Evolutionary conservation across 35 echinoderm and acorn worm species (phyloP).

Genomic region (Apostichopus parvimensis): DNA sequence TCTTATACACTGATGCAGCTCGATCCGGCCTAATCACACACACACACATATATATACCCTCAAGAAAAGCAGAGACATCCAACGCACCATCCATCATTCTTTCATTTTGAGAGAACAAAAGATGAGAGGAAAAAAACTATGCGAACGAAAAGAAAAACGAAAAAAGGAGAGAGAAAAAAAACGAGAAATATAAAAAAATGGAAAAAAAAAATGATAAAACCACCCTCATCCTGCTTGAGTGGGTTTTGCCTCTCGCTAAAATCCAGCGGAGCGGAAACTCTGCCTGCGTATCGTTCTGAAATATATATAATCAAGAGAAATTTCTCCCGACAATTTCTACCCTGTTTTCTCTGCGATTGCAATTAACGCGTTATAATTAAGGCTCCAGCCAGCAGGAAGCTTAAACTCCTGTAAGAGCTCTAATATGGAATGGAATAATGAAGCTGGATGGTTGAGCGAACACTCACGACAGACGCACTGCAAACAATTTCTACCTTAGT

Average conservation of each 20-base stretch:
- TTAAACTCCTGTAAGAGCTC: not conserved
- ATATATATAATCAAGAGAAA: slow-evolving; percentile 10
- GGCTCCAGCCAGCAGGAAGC: slow-evolving; percentile 35
- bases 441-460: slow-evolving; percentile 9
- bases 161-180: not conserved
- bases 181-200: not conserved
- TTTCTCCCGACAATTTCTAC: slow-evolving; percentile 18
- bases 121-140: not conserved
- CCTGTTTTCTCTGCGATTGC: slow-evolving; percentile 25
- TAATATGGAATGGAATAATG: not conserved
- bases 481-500: not conserved
- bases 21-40: not conserved
- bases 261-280: slow-evolving; percentile 23
- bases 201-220: slow-evolving; percentile 7
- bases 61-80: not conserved
- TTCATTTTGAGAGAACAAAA: not conserved
- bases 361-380: slow-evolving; percentile 42
- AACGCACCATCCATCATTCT: not conserved
- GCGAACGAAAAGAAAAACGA: not conserved
- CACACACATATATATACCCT: not conserved
- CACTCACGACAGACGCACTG: slow-evolving; percentile 2
- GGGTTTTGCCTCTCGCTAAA: slow-evolving; percentile 33
- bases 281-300: slow-evolving; percentile 23
- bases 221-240: slow-evolving; percentile 29
- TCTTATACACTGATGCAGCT: not conserved